phyloP scores from a whole-genome alignment of 2,113 vertebrate genomes.

The Chloroceryle aenea region DNA sequence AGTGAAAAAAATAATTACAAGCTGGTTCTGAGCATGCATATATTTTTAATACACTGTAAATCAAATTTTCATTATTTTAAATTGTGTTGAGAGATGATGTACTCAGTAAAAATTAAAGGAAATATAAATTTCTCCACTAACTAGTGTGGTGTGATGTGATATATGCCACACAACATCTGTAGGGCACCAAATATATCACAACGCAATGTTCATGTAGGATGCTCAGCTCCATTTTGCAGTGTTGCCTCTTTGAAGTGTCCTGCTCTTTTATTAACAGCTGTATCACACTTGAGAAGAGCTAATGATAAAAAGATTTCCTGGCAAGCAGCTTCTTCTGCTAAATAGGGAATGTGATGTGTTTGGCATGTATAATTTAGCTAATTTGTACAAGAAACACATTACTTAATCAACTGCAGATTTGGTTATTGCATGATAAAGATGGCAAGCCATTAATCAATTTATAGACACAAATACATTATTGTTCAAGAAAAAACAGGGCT shows the following conservation, averaged over 20 bases:
- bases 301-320: slow-evolving; percentile 54
- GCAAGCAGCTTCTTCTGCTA: slow-evolving; percentile 38
- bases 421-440: slow-evolving; percentile 75
- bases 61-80: neutral
- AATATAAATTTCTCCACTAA: neutral
- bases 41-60: neutral
- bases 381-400: slow-evolving; percentile 81
- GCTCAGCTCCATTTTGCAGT: neutral
- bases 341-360: slow-evolving; percentile 16
- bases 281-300: slow-evolving; percentile 2
- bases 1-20: neutral
- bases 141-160: neutral
- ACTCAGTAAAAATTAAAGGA: neutral
- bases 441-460: slow-evolving; percentile 83
- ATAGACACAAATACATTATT: slow-evolving; percentile 77
- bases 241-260: neutral
- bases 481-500: slow-evolving; percentile 72
- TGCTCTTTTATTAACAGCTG: neutral
- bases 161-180: neutral
- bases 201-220: neutral
- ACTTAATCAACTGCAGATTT: slow-evolving; percentile 73
- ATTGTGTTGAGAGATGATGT: neutral
- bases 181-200: neutral
- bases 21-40: neutral
- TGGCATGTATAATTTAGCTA: slow-evolving; percentile 62